Evolutionary conservation across 1,140 invertebrate species (phyloP).

Genomic region (Helicorthomorpha holstii): DNA sequence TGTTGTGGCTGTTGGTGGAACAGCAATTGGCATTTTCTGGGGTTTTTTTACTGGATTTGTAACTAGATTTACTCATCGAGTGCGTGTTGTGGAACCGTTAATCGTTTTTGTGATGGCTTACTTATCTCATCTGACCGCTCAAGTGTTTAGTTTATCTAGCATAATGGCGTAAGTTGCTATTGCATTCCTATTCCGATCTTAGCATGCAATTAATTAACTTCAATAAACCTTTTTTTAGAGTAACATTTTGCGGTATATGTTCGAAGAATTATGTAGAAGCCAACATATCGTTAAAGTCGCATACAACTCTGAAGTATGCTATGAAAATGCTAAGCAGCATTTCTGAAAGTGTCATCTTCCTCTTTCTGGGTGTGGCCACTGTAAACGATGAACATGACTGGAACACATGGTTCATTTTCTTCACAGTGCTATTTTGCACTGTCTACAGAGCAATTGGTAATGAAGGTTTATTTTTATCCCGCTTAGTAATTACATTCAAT

Average conservation of each 20-base stretch:
- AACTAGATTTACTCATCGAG: slow-evolving; percentile 85
- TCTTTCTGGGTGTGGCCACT: slow-evolving; percentile 94
- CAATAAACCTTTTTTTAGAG: slow-evolving; percentile 35
- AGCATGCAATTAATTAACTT: background rate
- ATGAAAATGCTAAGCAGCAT: slow-evolving; percentile 96
- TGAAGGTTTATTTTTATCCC: too few species aligned
- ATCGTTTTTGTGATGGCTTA: slow-evolving; percentile 99
- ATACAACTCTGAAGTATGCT: slow-evolving; percentile 93
- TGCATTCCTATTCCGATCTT: too few species aligned
- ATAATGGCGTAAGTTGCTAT: slow-evolving; percentile 96
- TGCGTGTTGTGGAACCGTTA: slow-evolving; percentile 92
- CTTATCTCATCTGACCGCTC: slow-evolving; percentile 86
- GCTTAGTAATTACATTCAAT: slow-evolving; percentile 25
- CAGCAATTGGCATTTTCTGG: slow-evolving; percentile 85
- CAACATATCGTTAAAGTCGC: slow-evolving; percentile 94
- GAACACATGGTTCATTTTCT: slow-evolving; percentile 86
- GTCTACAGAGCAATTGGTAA: slow-evolving; percentile 83
- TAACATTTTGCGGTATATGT: slow-evolving; percentile 95
- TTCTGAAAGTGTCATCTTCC: slow-evolving; percentile 97
- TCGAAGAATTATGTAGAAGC: slow-evolving; percentile 98
- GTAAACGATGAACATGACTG: slow-evolving; percentile 85
- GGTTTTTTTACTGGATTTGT: slow-evolving; percentile 89
- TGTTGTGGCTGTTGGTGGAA: slow-evolving; percentile 82
- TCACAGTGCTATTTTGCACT: slow-evolving; percentile 88
- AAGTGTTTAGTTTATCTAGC: slow-evolving; percentile 96